A percentile compares a stretch with the other conserved stretches of the same genome.
Conservation (phyloP, 2,888 invertebrate genomes). For the Fragum sueziense region DNA sequence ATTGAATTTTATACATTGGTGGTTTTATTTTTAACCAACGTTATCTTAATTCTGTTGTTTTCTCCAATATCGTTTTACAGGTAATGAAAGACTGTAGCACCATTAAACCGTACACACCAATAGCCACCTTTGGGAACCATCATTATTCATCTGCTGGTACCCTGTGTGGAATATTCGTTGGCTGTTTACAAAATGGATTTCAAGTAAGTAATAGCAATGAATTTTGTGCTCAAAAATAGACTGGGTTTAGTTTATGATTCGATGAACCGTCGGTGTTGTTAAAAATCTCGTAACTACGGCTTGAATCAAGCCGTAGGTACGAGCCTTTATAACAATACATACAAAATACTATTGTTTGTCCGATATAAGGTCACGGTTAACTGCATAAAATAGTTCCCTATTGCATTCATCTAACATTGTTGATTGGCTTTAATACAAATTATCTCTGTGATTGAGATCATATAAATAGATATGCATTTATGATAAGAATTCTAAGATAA, state of each 20-base stretch:
- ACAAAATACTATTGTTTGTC: too few relatives aligned
- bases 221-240: background rate
- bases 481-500: too few relatives aligned
- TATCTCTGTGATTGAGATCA: too few relatives aligned
- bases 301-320: too few relatives aligned
- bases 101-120: constrained; percentile 21
- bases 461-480: too few relatives aligned
- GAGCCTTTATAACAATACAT: too few relatives aligned
- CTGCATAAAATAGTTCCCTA: background rate
- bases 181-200: constrained; percentile 25
- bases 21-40: too few relatives aligned
- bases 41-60: too few relatives aligned
- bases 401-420: background rate
- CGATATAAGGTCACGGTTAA: too few relatives aligned
- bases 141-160: constrained; percentile 19
- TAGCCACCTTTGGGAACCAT: constrained; percentile 18
- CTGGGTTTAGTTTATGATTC: background rate
- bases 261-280: background rate
- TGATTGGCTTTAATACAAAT: background rate
- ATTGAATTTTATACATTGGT: too few relatives aligned
- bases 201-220: constrained; percentile 20
- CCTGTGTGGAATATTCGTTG: constrained; percentile 27
- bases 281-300: too few relatives aligned
- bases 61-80: background rate
- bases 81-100: constrained; percentile 25